A percentile compares a stretch with the other conserved stretches of the same genome.
phyloP scores from a whole-genome alignment of 2,797 vertebrate species.

The Cuculus canorus region DNA sequence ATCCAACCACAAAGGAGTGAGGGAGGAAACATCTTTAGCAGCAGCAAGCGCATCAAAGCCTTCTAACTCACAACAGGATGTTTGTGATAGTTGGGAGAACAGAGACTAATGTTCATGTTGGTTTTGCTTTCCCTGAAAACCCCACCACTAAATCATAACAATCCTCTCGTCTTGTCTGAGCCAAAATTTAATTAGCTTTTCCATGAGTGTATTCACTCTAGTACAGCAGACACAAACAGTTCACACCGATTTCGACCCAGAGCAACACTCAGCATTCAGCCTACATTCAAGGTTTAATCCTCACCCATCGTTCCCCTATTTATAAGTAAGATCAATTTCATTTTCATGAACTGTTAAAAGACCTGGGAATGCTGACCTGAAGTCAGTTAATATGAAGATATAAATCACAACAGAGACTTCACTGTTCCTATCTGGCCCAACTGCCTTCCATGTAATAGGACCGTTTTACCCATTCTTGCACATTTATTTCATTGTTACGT shows the following conservation, averaged over 20 bases:
- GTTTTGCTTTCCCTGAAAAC: not conserved
- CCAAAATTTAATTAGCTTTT: not conserved
- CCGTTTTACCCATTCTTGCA: not conserved
- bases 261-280: not conserved
- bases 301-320: not conserved
- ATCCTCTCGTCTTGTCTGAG: not conserved
- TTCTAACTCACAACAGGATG: not conserved
- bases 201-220: not conserved
- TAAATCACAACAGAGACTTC: not conserved
- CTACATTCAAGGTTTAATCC: not conserved
- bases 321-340: not conserved
- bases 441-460: not conserved
- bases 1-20: not conserved
- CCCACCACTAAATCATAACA: not conserved
- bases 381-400: not conserved
- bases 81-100: not conserved
- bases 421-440: not conserved
- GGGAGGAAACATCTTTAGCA: not conserved
- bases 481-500: not conserved
- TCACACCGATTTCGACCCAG: not conserved
- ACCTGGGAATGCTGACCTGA: not conserved
- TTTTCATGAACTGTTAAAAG: not conserved
- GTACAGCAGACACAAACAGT: not conserved
- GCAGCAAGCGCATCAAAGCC: not conserved
- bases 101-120: not conserved